Evolutionary conservation across 2,113 vertebrate genomes (phyloP).

Genomic region (Anhinga anhinga): DNA sequence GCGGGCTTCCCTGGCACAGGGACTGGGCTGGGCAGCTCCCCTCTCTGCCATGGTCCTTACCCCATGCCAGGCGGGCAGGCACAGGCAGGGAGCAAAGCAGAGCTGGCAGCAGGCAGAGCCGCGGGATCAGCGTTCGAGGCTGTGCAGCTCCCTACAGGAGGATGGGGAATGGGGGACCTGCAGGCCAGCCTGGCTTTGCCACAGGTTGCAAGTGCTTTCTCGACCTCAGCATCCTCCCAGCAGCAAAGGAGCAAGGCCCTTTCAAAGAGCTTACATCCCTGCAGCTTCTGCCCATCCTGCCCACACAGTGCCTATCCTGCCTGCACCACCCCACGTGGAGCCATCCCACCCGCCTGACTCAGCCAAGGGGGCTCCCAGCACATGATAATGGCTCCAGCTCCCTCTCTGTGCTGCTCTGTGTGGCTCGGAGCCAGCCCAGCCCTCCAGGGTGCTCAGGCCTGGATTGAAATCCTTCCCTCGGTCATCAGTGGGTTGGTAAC

Average conservation of each 20-base stretch:
- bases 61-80: neutral
- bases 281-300: neutral
- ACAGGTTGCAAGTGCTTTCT: neutral
- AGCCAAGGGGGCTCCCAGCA: neutral
- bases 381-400: neutral
- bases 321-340: neutral
- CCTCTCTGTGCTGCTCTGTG: too few species aligned
- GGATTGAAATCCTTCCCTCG: neutral
- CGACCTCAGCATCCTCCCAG: neutral
- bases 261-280: neutral
- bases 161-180: fast-evolving
- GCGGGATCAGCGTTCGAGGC: fast-evolving
- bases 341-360: neutral
- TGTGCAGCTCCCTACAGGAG: neutral
- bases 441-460: neutral
- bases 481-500: fast-evolving
- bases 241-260: neutral
- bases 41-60: neutral
- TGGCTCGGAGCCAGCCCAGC: neutral
- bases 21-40: neutral
- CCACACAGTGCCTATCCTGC: neutral
- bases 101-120: neutral
- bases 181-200: neutral
- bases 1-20: neutral
- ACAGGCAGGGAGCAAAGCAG: neutral